Conservation (phyloP, 2,888 invertebrate species). For the Phalera bucephala region DNA sequence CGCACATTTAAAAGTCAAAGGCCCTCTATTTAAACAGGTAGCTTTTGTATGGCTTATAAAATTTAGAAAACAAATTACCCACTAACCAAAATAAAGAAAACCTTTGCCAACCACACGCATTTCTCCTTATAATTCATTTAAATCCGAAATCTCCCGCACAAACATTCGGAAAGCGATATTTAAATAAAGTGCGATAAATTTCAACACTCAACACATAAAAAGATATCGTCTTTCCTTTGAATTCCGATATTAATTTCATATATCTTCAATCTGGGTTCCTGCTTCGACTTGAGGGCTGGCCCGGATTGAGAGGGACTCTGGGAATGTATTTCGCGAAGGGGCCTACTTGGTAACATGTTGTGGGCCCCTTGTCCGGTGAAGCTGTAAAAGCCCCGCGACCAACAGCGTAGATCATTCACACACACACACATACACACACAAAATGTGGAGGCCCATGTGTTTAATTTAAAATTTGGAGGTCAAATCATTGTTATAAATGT, state of each 20-base stretch:
- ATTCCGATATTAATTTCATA: slow-evolving; percentile 49
- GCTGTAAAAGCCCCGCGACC: too few species aligned
- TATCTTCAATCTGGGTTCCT: slow-evolving; percentile 38
- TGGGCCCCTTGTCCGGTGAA: too few species aligned
- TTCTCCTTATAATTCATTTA: slow-evolving; percentile 21
- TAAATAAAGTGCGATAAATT: slow-evolving; percentile 38
- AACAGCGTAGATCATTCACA: too few species aligned
- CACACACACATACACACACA: too few species aligned
- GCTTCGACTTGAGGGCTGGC: slow-evolving; percentile 7
- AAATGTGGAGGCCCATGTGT: too few species aligned
- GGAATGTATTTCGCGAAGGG: background rate
- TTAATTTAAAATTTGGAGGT: too few species aligned
- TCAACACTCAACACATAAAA: slow-evolving; percentile 30
- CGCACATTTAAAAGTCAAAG: too few species aligned
- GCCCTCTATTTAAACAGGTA: too few species aligned
- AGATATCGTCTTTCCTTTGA: slow-evolving; percentile 35
- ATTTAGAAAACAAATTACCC: background rate
- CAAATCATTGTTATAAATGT: too few species aligned
- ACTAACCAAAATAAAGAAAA: background rate
- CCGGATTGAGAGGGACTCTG: background rate
- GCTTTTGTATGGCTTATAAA: too few species aligned
- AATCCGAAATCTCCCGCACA: slow-evolving; percentile 14
- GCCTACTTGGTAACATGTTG: too few species aligned
- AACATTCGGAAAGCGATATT: slow-evolving; percentile 30
- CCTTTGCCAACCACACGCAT: background rate